Evolutionary conservation across 2,888 invertebrate species (phyloP), one percentile per base, ranked within the genome.

Genomic region (Neoscelio sp.): DNA sequence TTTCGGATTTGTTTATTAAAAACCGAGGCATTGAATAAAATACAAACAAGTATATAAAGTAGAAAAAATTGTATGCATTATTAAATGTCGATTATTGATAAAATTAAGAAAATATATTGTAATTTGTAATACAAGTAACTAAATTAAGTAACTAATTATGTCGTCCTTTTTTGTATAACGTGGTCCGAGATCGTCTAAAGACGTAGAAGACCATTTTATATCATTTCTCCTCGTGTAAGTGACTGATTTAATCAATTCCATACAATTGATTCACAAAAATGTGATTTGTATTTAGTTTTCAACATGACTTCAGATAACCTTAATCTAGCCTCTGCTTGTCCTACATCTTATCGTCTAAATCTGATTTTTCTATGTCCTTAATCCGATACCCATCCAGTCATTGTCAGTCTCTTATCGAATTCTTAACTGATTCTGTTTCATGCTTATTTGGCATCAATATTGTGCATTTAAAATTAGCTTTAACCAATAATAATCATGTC

Each of bases 231-330:
- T 46, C 46, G 17, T 44, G 44, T n/a, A n/a, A 20, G 35, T 33
- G 13, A 26, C 23, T 28, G 64, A 62, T 50, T 23, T 48, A 64
- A 64, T 64, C 64, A 64, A 64, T 50, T 64, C 46, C 23, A 46
- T 35, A 44, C 35, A 17, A 8, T 46, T 60, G 2, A 5, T 6
- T 12, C 35, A 28, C 15, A 48, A 50, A 64, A 64, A 44, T 48
- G 10, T 7, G 38, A 28, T 23, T 42, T 26, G 26, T 42, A 42
- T 40, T 48, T 54, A 67, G 13, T 54, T 54, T 56, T 26, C 40
- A 44, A 30, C 65, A 23, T 20, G 52, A 23, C 54, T 65, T 2
- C 28, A 18, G 40, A 40, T 65, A 65, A 42, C 65, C 65, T 65
- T 50, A 50, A 65, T 65, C 52, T 65, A 40, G 40, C 48, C 52